Base-by-base conservation (phyloP, 2,888 invertebrate species). In the Temnothorax rugatulus region DNA sequence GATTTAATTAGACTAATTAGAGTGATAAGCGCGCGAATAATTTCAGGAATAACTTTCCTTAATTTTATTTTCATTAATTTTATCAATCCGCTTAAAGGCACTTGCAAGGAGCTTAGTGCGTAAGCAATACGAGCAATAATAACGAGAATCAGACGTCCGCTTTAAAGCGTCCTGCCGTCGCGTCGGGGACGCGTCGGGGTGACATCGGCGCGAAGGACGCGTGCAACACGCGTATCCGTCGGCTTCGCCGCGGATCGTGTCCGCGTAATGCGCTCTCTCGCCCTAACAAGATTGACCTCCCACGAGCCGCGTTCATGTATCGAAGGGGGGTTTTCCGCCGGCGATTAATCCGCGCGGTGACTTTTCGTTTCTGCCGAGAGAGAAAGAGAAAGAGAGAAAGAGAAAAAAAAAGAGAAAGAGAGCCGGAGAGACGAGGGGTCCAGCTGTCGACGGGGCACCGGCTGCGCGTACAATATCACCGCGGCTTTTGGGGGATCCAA, bases 381-480 rank as follows among this genome's bases (percentile, higher is more conserved):
- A 57, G 41, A 73, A 3, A 52, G 4, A 52, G 34, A 38, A 63
- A 69, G 77, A 81, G 54, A 57, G 74, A 68, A 59, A 50, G 83
- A 25, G 68, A 57, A 34, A 79, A 59, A 69, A 76, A 63, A 64
- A 63, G 75, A 81, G 29, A 75, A 76, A 59, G 73, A 34, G 74
- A 75, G 50, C 25, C 11, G 15, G 29, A 75, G 84, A 82, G 84
- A 82, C 84, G 79, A 85, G 87, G 84, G 91, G 88, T 75, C 88
- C 93, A 94, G 94, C 94, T 94, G 94, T 92, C 92, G 92, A 88
- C 91, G 86, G 87, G 92, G 91, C 93, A 93, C 93, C 93, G 94
- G 94, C 93, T 93, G 93, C 91, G 91, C 88, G 87, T 90, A 91
- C 92, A 92, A 93, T 92, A 93, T 93, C 88, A 41, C 84, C 90